These are phyloP conservation scores for Mus musculus DNA, from an alignment of 2,113 vertebrate species.

Conservation along the genomic window GRCm39 chr9:26209501-26210000, in stretches of 20 bases:
- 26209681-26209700: not conserved
- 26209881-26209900: not conserved
- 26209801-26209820: not conserved
- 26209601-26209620: not conserved
- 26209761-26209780: not conserved
- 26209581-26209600: not conserved
- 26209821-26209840: not conserved
- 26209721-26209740: not conserved
- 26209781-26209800: not conserved
- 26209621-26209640: not conserved
- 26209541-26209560: not conserved
- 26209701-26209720: not conserved
- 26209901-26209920: not conserved
- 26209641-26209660: not conserved
- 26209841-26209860: not conserved
- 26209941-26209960: not conserved
- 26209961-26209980: not conserved
- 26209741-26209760: not conserved
- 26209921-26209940: not conserved
- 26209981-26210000: not conserved
- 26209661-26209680: not conserved
- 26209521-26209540: not conserved
- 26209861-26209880: not conserved
- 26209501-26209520: not conserved
- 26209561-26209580: not conserved